These are phyloP conservation scores for Enteromius viviparus DNA, from an alignment of 2,797 vertebrate genomes.

Conservation along the genomic window DNA sequence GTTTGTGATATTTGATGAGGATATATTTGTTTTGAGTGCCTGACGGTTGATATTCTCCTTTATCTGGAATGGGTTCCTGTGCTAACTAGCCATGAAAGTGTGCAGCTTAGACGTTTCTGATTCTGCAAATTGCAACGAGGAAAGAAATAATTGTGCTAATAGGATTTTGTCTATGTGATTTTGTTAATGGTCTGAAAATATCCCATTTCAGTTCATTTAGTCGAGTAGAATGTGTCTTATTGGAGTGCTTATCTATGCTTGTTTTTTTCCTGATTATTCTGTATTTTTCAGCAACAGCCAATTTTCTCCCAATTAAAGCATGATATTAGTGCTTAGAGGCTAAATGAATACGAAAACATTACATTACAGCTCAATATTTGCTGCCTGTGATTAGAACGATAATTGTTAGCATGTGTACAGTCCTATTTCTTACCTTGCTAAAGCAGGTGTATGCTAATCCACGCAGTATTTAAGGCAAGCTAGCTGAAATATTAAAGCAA, in stretches of 20 bases:
- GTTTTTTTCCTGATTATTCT: slow-evolving; percentile 75
- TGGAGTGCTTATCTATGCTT: slow-evolving; percentile 85
- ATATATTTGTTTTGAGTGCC: slow-evolving; percentile 20
- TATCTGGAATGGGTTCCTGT: slow-evolving; percentile 71
- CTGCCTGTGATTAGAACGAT: slow-evolving; percentile 73
- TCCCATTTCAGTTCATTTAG: slow-evolving; percentile 86
- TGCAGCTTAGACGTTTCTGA: slow-evolving; percentile 79
- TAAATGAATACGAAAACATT: slow-evolving; percentile 82
- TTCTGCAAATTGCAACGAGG: slow-evolving; percentile 80
- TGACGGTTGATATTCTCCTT: slow-evolving; percentile 32
- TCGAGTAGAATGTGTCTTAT: slow-evolving; percentile 86
- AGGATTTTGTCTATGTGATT: slow-evolving; percentile 86
- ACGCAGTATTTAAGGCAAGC: background rate
- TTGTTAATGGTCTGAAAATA: slow-evolving; percentile 88
- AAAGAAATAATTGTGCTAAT: slow-evolving; percentile 83
- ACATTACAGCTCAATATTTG: slow-evolving; percentile 75
- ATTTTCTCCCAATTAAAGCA: slow-evolving; percentile 88
- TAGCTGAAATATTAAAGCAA: background rate
- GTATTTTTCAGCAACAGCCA: slow-evolving; percentile 84
- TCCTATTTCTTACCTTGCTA: slow-evolving; percentile 40
- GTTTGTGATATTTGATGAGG: background rate
- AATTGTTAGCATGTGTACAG: slow-evolving; percentile 45
- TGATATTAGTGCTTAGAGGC: slow-evolving; percentile 84
- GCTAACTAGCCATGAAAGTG: slow-evolving; percentile 76
- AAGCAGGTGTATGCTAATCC: slow-evolving; percentile 28